Evolutionary conservation across 2,888 invertebrate genomes (phyloP), one percentile per base, ranked within the genome.

Genomic region (Dicyrtoma fusca): DNA sequence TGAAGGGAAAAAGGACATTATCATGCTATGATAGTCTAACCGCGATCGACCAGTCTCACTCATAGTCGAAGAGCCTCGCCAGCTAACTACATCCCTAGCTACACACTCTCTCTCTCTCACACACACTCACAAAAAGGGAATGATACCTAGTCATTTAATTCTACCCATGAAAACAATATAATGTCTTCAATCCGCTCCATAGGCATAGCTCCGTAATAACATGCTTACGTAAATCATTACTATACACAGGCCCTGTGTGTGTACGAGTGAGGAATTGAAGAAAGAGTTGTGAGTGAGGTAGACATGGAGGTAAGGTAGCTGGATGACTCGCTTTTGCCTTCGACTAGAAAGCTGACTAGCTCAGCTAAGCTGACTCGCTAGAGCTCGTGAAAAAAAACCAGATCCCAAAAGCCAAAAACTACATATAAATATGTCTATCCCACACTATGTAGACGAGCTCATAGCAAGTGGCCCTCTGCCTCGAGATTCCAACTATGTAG

Each of bases 1-100:
- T 68, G 23, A 57, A 57, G 51, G 68, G 45, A 53, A 42, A 45
- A 53, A 57, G 68, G 68, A 55, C 57, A 68, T 68, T 68, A 68
- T 68, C 57, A 57, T 68, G 44, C 51, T 51, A 51, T 66, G 66
- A 63, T 63, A 42, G 45, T 63, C 47, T 47, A 63, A 45, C 63
- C n/a, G 44, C 44, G 47, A 47, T 63, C 63, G 45, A 23, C 21
- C 21, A 21, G 23, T 65, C 65, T 65, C 47, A 47, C 51, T n/a
- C 4, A 10, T 51, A 17, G n/a, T 51, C 51, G 17, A 51, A 53
- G 19, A 53, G 21, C 53, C 19, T 17, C 11, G 21, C 21, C 49
- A 4, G 17, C 14, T 49, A 34, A 34, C 34, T 34, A 34, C 34
- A 34, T 34, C 34, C 8, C 3, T 5, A 5, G 34, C 8, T 34